Percentiles rank a stretch among this genome's conserved stretches.
Conservation (phyloP, 2,113 vertebrate species). For the Nothoprocta perdicaria region DNA sequence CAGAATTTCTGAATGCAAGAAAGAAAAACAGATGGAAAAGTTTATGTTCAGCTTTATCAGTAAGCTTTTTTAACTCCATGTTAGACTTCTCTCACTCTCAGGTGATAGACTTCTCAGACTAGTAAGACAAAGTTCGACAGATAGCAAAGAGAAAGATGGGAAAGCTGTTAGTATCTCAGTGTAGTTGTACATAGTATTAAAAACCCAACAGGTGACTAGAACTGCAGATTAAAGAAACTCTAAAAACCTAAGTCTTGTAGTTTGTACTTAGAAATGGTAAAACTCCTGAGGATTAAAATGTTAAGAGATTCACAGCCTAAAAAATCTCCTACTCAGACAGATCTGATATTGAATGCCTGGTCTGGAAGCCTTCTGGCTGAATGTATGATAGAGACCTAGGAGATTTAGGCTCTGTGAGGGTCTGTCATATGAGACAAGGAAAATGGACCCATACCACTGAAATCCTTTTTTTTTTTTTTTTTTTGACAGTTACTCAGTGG, state of each 20-base stretch:
- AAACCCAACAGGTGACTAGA: neutral
- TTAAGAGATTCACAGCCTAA: neutral
- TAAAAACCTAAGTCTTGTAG: neutral
- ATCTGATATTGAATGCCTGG: neutral
- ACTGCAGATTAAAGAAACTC: neutral
- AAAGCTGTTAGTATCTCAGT: neutral
- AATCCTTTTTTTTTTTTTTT: neutral
- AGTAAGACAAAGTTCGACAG: neutral
- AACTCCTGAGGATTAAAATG: neutral
- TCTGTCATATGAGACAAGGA: neutral
- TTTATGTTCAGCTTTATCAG: neutral
- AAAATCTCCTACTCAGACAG: neutral
- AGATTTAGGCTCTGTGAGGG: neutral
- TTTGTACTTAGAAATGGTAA: neutral
- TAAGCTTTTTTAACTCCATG: neutral
- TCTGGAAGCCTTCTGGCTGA: neutral
- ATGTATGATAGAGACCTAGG: neutral
- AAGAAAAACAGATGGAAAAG: slow-evolving; percentile 15
- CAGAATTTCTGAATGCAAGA: neutral
- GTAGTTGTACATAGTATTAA: neutral
- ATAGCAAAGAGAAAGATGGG: neutral
- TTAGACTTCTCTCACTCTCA: neutral
- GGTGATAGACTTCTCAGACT: neutral
- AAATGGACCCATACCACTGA: neutral
- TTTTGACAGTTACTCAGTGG: neutral